These are phyloP conservation scores for Phalacrocorax brasilianus DNA, from an alignment of 2,113 vertebrate genomes.

Conservation along the genomic window DNA sequence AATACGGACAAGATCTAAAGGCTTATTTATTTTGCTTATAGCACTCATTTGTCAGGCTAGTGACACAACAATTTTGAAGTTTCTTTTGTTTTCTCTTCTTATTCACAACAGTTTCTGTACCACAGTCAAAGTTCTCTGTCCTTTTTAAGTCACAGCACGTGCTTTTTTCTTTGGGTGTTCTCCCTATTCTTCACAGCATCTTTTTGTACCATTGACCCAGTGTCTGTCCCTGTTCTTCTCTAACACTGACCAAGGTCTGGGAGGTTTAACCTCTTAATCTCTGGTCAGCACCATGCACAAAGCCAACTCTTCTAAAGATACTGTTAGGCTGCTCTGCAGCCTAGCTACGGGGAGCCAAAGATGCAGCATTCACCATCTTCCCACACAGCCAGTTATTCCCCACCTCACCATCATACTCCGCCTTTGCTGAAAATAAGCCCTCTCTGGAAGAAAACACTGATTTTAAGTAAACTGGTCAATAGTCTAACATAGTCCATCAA, in stretches of 20 bases:
- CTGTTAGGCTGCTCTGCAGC: not conserved
- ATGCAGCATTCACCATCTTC: not conserved
- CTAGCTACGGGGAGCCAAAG: not conserved
- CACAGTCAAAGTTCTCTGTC: not conserved
- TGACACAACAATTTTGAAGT: not conserved
- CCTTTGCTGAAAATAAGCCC: not conserved
- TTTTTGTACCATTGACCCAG: not conserved
- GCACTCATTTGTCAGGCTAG: not conserved
- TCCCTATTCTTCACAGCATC: not conserved
- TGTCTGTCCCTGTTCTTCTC: not conserved
- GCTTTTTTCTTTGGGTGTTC: not conserved
- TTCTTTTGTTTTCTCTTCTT: not conserved
- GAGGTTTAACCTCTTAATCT: not conserved
- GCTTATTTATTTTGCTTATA: not conserved
- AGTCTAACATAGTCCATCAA: not conserved
- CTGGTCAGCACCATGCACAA: not conserved
- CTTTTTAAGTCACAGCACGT: not conserved
- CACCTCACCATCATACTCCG: not conserved
- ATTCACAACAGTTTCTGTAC: not conserved
- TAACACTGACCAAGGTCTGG: not conserved
- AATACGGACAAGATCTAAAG: not conserved
- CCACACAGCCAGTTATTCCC: not conserved
- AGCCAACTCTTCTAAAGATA: not conserved
- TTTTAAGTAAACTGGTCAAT: not conserved
- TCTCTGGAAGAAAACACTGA: not conserved